phyloP scores from a whole-genome alignment of 2,797 vertebrate species.

The Ceryle rudis region DNA sequence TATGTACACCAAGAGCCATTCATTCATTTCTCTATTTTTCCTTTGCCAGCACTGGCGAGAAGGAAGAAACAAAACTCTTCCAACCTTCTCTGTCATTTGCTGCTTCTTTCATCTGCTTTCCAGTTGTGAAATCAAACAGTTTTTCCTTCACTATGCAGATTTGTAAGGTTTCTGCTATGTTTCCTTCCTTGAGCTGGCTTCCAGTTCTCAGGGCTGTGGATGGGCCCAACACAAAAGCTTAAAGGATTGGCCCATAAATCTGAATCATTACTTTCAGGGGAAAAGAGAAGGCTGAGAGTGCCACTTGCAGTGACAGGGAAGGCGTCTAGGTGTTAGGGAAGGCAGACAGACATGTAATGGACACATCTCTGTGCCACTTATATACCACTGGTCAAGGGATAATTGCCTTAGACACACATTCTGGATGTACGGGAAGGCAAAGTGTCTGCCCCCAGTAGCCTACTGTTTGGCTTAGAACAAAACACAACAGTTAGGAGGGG shows the following conservation, averaged over 20 bases:
- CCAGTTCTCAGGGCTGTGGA: neutral
- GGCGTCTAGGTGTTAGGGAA: neutral
- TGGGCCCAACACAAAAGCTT: neutral
- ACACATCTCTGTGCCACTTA: neutral
- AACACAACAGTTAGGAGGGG: neutral
- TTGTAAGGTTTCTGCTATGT: neutral
- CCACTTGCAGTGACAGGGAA: neutral
- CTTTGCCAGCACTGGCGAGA: neutral
- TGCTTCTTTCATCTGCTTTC: conserved; percentile 35
- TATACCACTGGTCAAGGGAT: neutral
- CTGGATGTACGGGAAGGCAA: neutral
- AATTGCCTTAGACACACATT: neutral
- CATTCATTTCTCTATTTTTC: neutral
- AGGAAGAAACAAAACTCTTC: neutral
- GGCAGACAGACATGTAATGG: accelerated
- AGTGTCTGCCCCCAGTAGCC: neutral
- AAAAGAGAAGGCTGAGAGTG: neutral
- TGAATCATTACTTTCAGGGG: neutral
- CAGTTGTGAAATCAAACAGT: neutral
- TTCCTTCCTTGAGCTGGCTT: neutral
- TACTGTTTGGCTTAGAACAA: neutral
- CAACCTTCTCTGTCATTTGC: neutral
- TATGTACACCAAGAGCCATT: neutral
- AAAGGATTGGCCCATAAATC: neutral
- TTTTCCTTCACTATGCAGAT: neutral